Evolutionary conservation across 2,888 invertebrate species (phyloP), one percentile per base, ranked within the genome.

Genomic region (Neoaliturus tenellus): DNA sequence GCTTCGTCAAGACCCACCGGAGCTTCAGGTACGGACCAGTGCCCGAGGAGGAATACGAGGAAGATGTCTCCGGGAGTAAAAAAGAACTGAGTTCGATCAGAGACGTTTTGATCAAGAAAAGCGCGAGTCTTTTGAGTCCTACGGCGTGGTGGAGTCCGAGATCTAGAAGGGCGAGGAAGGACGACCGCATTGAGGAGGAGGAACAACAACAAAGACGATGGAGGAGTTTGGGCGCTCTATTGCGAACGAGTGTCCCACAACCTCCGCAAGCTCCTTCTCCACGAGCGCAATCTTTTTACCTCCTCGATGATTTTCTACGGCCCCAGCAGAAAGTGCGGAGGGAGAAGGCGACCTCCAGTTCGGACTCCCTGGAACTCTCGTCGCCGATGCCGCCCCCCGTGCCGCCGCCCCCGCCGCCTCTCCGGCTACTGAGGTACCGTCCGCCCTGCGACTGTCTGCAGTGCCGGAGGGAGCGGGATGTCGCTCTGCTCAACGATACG

Each of bases 211-310:
- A 91, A 85, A 88, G 91, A 41, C 90, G 90, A 83, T 91, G 91
- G 91, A 88, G 91, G 28, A 91, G 91, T n/a, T 88, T 91, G 14
- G 91, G 91, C 0, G 91, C 91, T 1, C 88, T 91, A n/a, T 88
- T 91, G 31, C 88, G 91, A 28, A 89, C 90, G 14, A 87, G 84
- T 23, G 83, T 86, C 23, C 73, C 85, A 8, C 80, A 75, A 41
- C 85, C 81, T n/a, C 84, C 88, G 17, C 87, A 89, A 14, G 88
- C 89, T 20, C 89, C 90, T 81, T 89, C 90, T 3, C 89, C 88
- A 28, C 88, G 90, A 25, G 91, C 92, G 3, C 91, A 91, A 86
- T 91, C 91, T 85, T 92, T 92, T 85, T 92, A 92, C 88, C 89
- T 92, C 14, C 88, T 92, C 28, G 92, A 92, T 83, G 92, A 92